phyloP scores from a whole-genome alignment of 2,888 invertebrate species.

The Cynaeus angustus region DNA sequence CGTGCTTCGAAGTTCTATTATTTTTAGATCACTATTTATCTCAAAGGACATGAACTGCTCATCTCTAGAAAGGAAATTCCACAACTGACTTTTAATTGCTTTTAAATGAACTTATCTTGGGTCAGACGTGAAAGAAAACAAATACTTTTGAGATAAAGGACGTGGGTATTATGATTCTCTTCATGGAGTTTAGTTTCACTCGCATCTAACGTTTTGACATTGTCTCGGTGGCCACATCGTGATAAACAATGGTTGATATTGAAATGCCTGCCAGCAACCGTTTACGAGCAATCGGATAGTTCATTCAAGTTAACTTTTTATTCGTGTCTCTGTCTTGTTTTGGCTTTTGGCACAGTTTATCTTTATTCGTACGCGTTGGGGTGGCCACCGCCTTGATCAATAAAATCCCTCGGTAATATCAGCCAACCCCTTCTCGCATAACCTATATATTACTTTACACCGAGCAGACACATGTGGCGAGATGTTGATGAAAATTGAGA shows the following conservation, averaged over 20 bases:
- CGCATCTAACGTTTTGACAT: conserved; percentile 22
- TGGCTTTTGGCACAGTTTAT: conserved; percentile 32
- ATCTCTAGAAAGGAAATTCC: background rate
- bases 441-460: conserved; percentile 37
- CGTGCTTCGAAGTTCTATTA: conserved; percentile 25
- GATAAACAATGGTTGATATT: conserved; percentile 39
- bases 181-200: conserved; percentile 4
- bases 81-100: conserved; percentile 1
- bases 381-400: conserved; percentile 52
- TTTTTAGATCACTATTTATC: conserved; percentile 34
- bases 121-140: background rate
- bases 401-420: conserved; percentile 47
- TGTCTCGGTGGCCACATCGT: conserved; percentile 14
- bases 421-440: conserved; percentile 33
- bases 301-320: conserved; percentile 34
- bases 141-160: background rate
- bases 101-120: conserved; percentile 2
- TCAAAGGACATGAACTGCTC: background rate
- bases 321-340: conserved; percentile 28
- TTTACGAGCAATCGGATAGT: conserved; percentile 44
- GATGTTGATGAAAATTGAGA: conserved; percentile 6
- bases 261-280: conserved; percentile 44
- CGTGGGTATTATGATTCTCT: background rate
- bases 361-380: conserved; percentile 44
- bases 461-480: conserved; percentile 34